phyloP scores from a whole-genome alignment of 2,888 invertebrate species.

The Syrista parreyssii region DNA sequence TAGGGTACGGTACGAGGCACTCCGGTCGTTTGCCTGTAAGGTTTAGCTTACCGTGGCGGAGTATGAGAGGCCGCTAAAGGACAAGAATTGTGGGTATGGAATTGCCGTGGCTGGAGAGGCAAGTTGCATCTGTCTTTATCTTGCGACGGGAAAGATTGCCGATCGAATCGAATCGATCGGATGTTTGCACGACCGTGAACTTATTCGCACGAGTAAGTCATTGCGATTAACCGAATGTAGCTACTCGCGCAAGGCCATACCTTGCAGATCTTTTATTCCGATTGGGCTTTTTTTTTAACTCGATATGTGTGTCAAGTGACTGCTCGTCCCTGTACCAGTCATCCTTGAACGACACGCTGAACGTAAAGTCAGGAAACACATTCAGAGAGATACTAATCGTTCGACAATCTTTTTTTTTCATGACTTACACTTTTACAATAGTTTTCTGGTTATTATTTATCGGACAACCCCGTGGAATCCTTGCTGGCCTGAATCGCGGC shows the following conservation, averaged over 20 bases:
- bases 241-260: neutral
- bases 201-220: neutral
- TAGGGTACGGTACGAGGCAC: neutral
- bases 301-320: conserved; percentile 1
- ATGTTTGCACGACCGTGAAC: neutral
- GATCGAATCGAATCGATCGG: neutral
- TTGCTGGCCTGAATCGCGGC: neutral
- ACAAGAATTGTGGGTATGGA: neutral
- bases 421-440: neutral
- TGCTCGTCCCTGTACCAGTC: neutral
- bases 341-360: conserved; percentile 2
- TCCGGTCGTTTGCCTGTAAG: neutral
- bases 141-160: neutral
- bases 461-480: neutral
- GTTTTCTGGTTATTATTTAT: neutral
- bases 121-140: neutral
- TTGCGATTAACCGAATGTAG: neutral
- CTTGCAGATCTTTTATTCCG: neutral
- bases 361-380: neutral
- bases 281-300: neutral
- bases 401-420: neutral
- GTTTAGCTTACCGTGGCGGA: neutral
- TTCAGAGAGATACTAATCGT: neutral
- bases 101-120: neutral
- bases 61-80: neutral